Evolutionary conservation across 2,888 invertebrate genomes (phyloP), one percentile per base, ranked within the genome.

Genomic region (Maniola hyperantus): DNA sequence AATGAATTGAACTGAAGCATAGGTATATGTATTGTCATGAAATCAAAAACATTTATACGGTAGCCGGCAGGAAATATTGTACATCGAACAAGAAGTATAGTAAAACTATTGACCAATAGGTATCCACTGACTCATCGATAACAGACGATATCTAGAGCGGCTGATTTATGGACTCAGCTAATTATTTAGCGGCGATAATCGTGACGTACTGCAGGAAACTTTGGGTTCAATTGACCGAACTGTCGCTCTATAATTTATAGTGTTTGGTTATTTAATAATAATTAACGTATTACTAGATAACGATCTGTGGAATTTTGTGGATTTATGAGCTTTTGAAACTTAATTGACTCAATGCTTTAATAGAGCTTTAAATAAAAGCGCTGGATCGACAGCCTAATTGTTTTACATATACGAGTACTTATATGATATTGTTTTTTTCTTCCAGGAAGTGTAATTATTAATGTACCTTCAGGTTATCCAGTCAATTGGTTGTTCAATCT

Each of bases 101-200:
- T n/a, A n/a, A n/a, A n/a, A n/a, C n/a, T n/a, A n/a, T n/a, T 58
- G 58, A 26, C 26, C 36, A 50, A 51, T 26, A n/a, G n/a, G n/a
- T n/a, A 20, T 13, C 13, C 20, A 51, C 13, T 26, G 50, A 51
- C 50, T 26, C 20, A 26, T 51, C 48, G 48, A 73, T 72, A 72
- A 67, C 64, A 44, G 60, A 62, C 64, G 68, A 64, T 66, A 66
- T 61, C 70, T 36, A 48, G 48, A 48, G 5, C 72, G 71, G 73
- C 73, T 76, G 79, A 78, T 78, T 80, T 79, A 81, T 71, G 71
- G 74, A 73, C 77, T 77, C 75, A 77, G 79, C 81, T 82, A 84
- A 82, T 83, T 80, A 81, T 81, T 80, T 74, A 79, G 77, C 75
- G 73, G 67, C 71, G 77, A 79, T 83, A 83, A 77, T 73, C 63